phyloP scores from a whole-genome alignment of 2,113 vertebrate species.

The Eolophus roseicapilla region DNA sequence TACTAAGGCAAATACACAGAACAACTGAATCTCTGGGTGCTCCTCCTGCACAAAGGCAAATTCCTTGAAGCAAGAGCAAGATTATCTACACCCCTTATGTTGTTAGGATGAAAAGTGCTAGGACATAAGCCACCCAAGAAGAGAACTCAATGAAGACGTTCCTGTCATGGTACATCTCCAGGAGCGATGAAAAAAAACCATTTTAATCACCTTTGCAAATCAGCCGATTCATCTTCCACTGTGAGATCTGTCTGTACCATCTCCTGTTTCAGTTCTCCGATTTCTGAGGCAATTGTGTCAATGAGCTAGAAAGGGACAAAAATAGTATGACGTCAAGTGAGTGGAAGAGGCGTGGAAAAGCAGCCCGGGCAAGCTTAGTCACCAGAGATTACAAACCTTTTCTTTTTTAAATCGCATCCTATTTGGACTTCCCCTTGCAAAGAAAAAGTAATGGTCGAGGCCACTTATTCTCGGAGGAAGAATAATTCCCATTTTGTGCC shows the following conservation, averaged over 20 bases:
- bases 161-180: not conserved
- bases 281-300: slow-evolving; percentile 90
- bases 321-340: slow-evolving; percentile 72
- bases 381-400: slow-evolving; percentile 34
- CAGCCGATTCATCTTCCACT: slow-evolving; percentile 67
- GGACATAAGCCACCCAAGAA: not conserved
- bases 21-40: not conserved
- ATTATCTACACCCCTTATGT: not conserved
- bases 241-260: slow-evolving; percentile 83
- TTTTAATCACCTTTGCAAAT: slow-evolving; percentile 73
- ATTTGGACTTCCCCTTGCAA: slow-evolving; percentile 64
- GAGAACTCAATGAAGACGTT: not conserved
- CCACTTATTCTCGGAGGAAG: not conserved
- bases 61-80: not conserved
- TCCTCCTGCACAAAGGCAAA: slow-evolving; percentile 9
- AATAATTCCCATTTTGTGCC: not conserved
- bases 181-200: not conserved
- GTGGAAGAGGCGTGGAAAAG: slow-evolving; percentile 64
- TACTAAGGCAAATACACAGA: not conserved
- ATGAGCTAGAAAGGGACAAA: slow-evolving; percentile 84
- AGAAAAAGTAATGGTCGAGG: not conserved
- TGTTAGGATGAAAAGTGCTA: not conserved
- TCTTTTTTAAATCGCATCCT: slow-evolving; percentile 3
- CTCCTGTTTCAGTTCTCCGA: slow-evolving; percentile 91
- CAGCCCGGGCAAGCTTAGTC: slow-evolving; percentile 35